Evolutionary conservation across 2,113 vertebrate genomes (phyloP), one percentile per base, ranked within the genome.

Genomic region (Setophaga kirtlandii): DNA sequence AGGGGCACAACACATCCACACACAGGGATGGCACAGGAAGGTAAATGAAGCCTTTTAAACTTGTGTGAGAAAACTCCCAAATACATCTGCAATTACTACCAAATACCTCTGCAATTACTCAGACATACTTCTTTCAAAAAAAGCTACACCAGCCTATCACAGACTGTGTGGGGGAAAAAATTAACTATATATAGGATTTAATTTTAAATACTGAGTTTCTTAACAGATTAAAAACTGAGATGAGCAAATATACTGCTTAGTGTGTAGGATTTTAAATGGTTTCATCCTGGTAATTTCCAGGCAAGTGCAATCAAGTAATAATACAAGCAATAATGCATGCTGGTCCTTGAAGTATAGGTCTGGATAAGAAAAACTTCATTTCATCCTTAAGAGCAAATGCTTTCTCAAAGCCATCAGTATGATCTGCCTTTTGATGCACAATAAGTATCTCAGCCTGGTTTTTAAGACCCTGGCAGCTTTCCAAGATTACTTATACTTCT

Each of bases 391-490:
- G 10, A 87, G 49, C 2, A 84, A 95, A 77, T 42, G 18, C 78
- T 92, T 87, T 94, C 82, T 89, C 74, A 33, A 56, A 96, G 69
- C 30, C 76, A 71, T 91, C 52, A 75, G 39, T 71, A 59, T 47
- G 78, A 70, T 81, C 46, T 93, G 16, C 53, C 25, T 94, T 93
- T 90, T 60, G 18, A 71, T 91, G 89, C 67, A 47, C 33, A 90
- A 79, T 55, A 79, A 85, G 42, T 33, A 77, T 35, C n/a, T 94
- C 59, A 60, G 21, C 46, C 64, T 68, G 55, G 4, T 83, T 94
- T 90, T 89, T 94, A 68, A 87, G 64, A 15, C 39, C 53, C 21
- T 78, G 27, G 55, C 33, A 93, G 28, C 47, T 64, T 82, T 65
- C 58, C 37, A 87, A 75, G 79, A 35, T 73, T 52, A 82, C 69